Evolutionary conservation across 2,888 invertebrate genomes (phyloP), one percentile per base, ranked within the genome.

Genomic region (Sycophila texana): DNA sequence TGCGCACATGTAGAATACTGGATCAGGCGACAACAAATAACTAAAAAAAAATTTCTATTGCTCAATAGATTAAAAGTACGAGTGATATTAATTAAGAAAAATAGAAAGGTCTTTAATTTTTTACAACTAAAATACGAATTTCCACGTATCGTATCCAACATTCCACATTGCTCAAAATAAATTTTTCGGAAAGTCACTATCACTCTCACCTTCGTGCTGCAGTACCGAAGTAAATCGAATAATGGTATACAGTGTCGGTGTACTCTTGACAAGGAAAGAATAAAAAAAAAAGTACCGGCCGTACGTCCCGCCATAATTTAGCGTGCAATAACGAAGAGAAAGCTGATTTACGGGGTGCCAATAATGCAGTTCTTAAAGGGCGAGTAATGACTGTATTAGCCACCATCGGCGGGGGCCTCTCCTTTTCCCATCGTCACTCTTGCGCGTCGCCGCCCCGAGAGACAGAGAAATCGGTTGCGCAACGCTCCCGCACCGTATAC

Each of bases 321-420:
- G 49, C 26, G n/a, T 14, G 20, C 20, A 60, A 16, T 22, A 67
- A 66, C 26, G 57, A 73, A 74, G 79, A 72, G 79, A 79, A 71
- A 74, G 71, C 66, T 66, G 74, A 79, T 79, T 79, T 79, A 79
- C 39, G 18, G 79, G 75, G 79, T 79, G 79, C 58, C 75, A 61
- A 75, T 75, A 65, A 61, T 65, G 22, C 66, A 58, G 18, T 18
- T 60, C 65, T 71, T 65, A 65, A 71, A 71, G 70, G 74, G 63
- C 66, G 51, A 55, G 18, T 68, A 65, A 79, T 57, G 67, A 70
- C 74, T 49, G 30, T 39, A 79, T 79, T 60, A 75, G 39, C 72
- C 49, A 4, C 55, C 20, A 47, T 57, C 7, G 18, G 0, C 16
- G 61, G 26, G 30, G 30, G 2, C 63, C 39, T 66, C 58, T 20